Evolutionary conservation across 2,888 invertebrate genomes (phyloP).

Genomic region (Drosophila yooni): DNA sequence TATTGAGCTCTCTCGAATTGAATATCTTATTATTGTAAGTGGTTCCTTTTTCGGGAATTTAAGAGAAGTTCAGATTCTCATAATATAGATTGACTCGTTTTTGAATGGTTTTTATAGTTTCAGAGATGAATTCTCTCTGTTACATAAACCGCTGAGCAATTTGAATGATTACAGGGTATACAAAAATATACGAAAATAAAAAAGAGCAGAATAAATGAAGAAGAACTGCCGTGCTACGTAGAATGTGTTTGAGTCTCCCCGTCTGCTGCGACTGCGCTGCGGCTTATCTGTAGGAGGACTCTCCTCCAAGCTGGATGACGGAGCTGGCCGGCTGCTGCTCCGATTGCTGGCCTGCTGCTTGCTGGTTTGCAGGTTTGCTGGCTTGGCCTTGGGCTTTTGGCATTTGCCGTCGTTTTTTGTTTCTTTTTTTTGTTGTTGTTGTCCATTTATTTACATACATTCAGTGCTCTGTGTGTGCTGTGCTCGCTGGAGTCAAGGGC

Average conservation of each 20-base stretch:
- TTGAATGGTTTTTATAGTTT: neutral
- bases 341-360: conserved; percentile 37
- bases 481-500: conserved; percentile 67
- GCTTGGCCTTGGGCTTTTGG: conserved; percentile 63
- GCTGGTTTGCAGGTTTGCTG: conserved; percentile 16
- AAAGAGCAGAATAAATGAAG: conserved; percentile 14
- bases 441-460: conserved; percentile 76
- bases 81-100: neutral
- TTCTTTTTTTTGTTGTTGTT: conserved; percentile 15
- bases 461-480: conserved; percentile 26
- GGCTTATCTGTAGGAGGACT: conserved; percentile 39
- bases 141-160: neutral
- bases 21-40: no score
- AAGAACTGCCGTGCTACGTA: conserved; percentile 74
- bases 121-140: neutral
- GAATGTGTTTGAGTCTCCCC: conserved; percentile 10
- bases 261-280: conserved; percentile 23
- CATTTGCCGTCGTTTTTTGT: conserved; percentile 40
- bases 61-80: neutral
- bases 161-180: conserved; percentile 6
- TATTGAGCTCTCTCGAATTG: no score
- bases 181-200: conserved; percentile 5
- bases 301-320: conserved; percentile 10
- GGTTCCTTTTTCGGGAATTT: neutral
- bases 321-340: conserved; percentile 35